phyloP scores from a whole-genome alignment of 2,113 vertebrate species.

The Narcine bancroftii region DNA sequence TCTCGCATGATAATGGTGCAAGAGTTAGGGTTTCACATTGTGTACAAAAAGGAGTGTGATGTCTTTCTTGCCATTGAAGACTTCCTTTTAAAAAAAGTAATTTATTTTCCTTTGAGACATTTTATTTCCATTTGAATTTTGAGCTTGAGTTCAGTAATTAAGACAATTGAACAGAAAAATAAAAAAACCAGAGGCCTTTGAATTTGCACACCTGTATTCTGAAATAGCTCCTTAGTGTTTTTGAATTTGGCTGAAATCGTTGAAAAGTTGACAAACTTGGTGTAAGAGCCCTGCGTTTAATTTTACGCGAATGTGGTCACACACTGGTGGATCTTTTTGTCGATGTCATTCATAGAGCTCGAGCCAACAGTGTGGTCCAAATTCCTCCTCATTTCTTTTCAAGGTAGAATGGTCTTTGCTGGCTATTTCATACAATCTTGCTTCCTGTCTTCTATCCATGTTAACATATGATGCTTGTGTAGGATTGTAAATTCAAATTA shows the following conservation, averaged over 20 bases:
- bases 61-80: neutral
- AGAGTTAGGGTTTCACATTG: neutral
- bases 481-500: too few relatives aligned
- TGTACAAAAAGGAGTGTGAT: neutral
- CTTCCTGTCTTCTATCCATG: too few relatives aligned
- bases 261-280: neutral
- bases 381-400: too few relatives aligned
- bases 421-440: too few relatives aligned
- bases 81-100: neutral
- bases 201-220: neutral
- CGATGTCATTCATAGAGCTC: too few relatives aligned
- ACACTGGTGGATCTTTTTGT: too few relatives aligned
- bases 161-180: neutral
- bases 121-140: neutral
- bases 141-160: neutral
- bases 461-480: too few relatives aligned
- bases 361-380: too few relatives aligned
- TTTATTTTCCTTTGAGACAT: neutral
- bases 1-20: neutral
- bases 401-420: too few relatives aligned
- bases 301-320: too few relatives aligned
- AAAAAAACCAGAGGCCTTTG: neutral
- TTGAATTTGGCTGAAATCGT: neutral
- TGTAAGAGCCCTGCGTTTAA: too few relatives aligned
- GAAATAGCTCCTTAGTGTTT: neutral